A percentile compares a stretch with the other conserved stretches of the same genome.
phyloP scores from a whole-genome alignment of 2,888 invertebrate species.

The Eustalomyia histrio region DNA sequence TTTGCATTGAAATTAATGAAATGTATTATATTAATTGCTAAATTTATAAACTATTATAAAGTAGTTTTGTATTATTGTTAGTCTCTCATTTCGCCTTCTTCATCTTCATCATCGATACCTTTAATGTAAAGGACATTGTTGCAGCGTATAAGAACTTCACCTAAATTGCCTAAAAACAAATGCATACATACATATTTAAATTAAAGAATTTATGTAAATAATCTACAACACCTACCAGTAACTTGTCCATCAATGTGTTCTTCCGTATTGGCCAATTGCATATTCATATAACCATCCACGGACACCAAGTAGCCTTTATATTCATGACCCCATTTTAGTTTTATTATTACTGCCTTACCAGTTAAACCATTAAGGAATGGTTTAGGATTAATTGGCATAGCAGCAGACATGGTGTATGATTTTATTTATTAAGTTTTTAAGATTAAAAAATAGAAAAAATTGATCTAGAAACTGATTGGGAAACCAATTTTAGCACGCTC shows the following conservation, averaged over 20 bases:
- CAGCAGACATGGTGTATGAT: constrained; percentile 81
- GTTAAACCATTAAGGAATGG: constrained; percentile 98
- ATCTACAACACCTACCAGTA: constrained; percentile 83
- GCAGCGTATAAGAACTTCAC: constrained; percentile 97
- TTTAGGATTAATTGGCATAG: constrained; percentile 99
- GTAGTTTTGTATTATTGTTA: constrained; percentile 62
- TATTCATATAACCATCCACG: constrained; percentile 99
- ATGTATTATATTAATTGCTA: constrained; percentile 5
- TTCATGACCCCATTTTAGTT: constrained; percentile 99
- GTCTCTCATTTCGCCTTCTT: constrained; percentile 94
- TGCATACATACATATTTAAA: not conserved
- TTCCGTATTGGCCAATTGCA: constrained; percentile 98
- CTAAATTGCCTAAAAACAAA: constrained; percentile 86
- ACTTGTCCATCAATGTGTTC: constrained; percentile 96
- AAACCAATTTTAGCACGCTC: constrained; percentile 24
- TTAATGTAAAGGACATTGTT: constrained; percentile 97
- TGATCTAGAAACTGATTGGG: not conserved
- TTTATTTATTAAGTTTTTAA: not conserved
- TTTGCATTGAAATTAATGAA: constrained; percentile 18
- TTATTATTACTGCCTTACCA: constrained; percentile 98
- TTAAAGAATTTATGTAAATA: not conserved
- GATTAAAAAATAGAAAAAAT: not conserved
- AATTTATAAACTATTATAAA: constrained; percentile 2
- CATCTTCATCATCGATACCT: constrained; percentile 97
- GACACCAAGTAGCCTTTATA: constrained; percentile 99